These are phyloP conservation scores for Archips xylosteana DNA, from an alignment of 2,888 invertebrate species.

Conservation along the genomic window DNA sequence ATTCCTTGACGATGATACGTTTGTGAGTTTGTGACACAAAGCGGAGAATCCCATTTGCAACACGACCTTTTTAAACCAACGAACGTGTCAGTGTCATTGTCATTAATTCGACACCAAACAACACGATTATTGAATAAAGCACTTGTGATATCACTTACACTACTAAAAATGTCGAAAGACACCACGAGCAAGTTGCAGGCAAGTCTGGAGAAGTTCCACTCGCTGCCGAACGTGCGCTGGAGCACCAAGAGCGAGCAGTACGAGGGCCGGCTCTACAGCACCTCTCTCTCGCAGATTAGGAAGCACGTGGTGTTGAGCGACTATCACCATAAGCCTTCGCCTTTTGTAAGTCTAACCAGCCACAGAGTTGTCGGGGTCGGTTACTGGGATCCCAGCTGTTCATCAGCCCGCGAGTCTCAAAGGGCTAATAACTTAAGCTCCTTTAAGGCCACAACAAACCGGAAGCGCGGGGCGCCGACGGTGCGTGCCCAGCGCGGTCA, in stretches of 20 bases:
- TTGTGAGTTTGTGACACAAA: too few relatives aligned
- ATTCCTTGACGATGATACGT: too few relatives aligned
- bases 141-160: not conserved
- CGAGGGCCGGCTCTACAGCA: slow-evolving; percentile 57
- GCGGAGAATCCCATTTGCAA: too few relatives aligned
- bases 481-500: too few relatives aligned
- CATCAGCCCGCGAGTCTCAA: too few relatives aligned
- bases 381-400: too few relatives aligned
- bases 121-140: too few relatives aligned
- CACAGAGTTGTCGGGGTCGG: too few relatives aligned
- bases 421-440: too few relatives aligned
- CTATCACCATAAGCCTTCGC: slow-evolving; percentile 67
- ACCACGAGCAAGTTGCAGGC: slow-evolving; percentile 20
- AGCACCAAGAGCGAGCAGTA: slow-evolving; percentile 47
- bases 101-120: not conserved
- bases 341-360: slow-evolving; percentile 62
- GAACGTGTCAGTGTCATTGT: not conserved
- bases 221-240: slow-evolving; percentile 55
- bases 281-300: slow-evolving; percentile 63
- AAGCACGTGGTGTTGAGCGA: slow-evolving; percentile 56
- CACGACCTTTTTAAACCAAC: not conserved
- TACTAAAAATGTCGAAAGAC: slow-evolving; percentile 6
- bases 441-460: too few relatives aligned
- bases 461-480: too few relatives aligned
- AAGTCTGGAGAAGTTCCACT: slow-evolving; percentile 46